These are phyloP conservation scores for Maconellicoccus hirsutus DNA, from an alignment of 1,140 invertebrate genomes.

Conservation along the genomic window DNA sequence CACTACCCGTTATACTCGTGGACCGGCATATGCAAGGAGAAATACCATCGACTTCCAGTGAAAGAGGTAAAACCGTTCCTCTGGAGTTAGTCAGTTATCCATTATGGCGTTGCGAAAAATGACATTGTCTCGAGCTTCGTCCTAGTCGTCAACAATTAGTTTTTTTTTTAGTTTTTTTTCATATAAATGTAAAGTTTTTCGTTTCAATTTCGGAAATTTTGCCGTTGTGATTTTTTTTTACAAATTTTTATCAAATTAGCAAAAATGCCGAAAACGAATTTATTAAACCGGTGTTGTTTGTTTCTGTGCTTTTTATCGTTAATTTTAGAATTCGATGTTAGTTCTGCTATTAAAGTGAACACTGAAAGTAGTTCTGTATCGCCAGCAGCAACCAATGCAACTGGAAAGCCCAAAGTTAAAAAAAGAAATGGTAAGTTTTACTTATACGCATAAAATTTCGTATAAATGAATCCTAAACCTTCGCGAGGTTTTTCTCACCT, in stretches of 20 bases:
- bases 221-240: background rate
- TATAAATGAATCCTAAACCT: too few relatives aligned
- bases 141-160: background rate
- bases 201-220: slow-evolving; percentile 1
- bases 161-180: slow-evolving; percentile 17
- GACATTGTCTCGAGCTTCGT: slow-evolving; percentile 12
- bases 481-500: too few relatives aligned
- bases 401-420: background rate
- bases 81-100: slow-evolving; percentile 16
- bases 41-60: slow-evolving; percentile 15
- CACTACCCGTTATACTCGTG: background rate
- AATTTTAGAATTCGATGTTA: slow-evolving; percentile 12
- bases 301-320: slow-evolving; percentile 12
- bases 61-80: slow-evolving; percentile 16
- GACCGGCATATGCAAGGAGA: slow-evolving; percentile 13
- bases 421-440: slow-evolving; percentile 3
- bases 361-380: background rate
- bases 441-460: too few relatives aligned
- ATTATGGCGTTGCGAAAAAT: slow-evolving; percentile 14
- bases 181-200: slow-evolving; percentile 3
- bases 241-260: background rate
- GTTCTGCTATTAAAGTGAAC: background rate
- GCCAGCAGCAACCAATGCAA: background rate
- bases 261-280: slow-evolving; percentile 14
- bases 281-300: slow-evolving; percentile 9